Evolutionary conservation across 1,140 invertebrate species (phyloP), one percentile per base, ranked within the genome.

Genomic region (Drosophila ercepeae): DNA sequence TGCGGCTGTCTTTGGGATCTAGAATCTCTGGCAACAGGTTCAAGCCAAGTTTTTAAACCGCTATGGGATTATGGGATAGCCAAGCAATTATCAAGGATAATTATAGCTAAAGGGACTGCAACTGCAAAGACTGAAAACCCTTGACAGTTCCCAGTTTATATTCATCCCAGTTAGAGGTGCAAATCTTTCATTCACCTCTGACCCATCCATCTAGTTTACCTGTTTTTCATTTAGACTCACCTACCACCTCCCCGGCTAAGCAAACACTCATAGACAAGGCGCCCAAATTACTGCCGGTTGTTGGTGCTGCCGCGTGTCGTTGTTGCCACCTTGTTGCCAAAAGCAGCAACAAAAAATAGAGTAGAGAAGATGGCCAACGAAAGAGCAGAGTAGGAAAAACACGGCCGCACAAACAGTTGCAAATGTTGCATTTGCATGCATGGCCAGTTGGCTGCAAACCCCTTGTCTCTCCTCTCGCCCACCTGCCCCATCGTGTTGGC

Each of bases 391-490:
- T 7, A 16, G 39, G 14, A 18, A 18, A 7, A 54, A 60, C 58
- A 74, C 69, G 59, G 76, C 65, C 64, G 57, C 71, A 72, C 79
- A 84, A 79, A 84, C 81, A 81, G 82, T 77, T 77, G 82, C 76
- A 86, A 86, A 86, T 86, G 81, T 86, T 86, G 81, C 81, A 86
- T 86, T 86, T 86, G 82, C 76, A 84, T 84, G 81, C 81, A 84
- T 84, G 81, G 81, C 76, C 81, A 79, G 76, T 74, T 57, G 61
- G 42, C 78, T 61, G 52, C 65, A 50, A 53, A 63, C 44, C 13
- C 51, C 18, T 29, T 27, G 29, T n/a, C n/a, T n/a, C 32, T 34
- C 29, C 34, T 5, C 54, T 46, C 9, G 3, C 19, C 34, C 9
- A 2, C 19, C 8, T 13, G 4, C 4, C 13, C 32, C 48, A 18